Evolutionary conservation across 2,113 vertebrate genomes (phyloP).

Genomic region (Lathamus discolor): DNA sequence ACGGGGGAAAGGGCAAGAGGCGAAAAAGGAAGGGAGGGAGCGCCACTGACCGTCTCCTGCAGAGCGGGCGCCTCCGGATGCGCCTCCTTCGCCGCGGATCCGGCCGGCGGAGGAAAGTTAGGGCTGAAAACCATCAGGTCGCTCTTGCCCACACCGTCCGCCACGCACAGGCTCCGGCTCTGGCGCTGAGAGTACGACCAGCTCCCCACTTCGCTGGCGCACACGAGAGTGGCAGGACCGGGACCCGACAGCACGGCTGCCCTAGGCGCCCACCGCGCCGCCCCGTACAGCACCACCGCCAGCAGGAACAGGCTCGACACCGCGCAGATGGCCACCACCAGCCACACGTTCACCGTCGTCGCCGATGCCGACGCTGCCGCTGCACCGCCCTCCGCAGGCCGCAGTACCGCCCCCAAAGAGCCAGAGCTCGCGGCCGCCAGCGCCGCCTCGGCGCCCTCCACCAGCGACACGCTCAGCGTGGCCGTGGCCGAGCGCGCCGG

Average conservation of each 20-base stretch:
- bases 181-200: neutral
- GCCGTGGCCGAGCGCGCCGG: too few species aligned
- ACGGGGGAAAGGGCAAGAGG: accelerated
- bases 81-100: neutral
- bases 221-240: neutral
- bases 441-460: too few species aligned
- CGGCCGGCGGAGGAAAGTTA: neutral
- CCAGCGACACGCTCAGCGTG: too few species aligned
- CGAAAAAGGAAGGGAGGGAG: neutral
- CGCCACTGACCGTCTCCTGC: neutral
- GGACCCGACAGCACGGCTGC: too few species aligned
- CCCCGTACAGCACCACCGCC: neutral
- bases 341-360: constrained; percentile 64
- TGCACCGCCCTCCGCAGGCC: too few species aligned
- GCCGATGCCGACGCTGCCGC: too few species aligned
- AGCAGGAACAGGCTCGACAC: constrained; percentile 59
- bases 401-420: too few species aligned
- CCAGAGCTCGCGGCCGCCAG: too few species aligned
- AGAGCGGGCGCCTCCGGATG: neutral
- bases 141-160: too few species aligned
- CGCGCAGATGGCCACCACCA: constrained; percentile 62
- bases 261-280: too few species aligned
- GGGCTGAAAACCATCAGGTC: too few species aligned
- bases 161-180: neutral
- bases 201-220: neutral